Evolutionary conservation across 2,888 invertebrate genomes (phyloP).

Genomic region (Alcis repandata): DNA sequence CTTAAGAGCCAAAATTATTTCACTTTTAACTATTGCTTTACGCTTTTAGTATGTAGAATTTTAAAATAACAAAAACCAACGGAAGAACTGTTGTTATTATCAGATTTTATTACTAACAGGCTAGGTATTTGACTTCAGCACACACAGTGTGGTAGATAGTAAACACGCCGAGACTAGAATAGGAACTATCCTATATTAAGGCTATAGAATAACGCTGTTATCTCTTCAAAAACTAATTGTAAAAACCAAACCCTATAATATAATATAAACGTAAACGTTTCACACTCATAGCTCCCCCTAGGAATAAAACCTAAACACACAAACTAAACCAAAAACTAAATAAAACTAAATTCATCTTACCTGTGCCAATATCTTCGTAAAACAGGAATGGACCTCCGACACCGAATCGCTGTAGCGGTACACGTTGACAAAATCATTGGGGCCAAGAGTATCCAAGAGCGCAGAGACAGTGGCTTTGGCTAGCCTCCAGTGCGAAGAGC

Average conservation of each 20-base stretch:
- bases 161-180: not conserved
- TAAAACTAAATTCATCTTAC: constrained; percentile 73
- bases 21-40: not conserved
- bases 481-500: constrained; percentile 93
- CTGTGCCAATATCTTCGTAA: constrained; percentile 95
- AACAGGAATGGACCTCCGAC: constrained; percentile 95
- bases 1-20: not conserved
- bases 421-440: constrained; percentile 98
- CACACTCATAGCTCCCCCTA: no score
- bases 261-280: no score
- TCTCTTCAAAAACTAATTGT: no score
- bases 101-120: not conserved
- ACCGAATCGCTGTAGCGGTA: constrained; percentile 95
- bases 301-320: no score
- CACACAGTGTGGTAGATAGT: not conserved
- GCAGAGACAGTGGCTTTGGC: constrained; percentile 95
- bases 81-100: no score
- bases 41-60: not conserved
- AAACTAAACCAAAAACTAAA: no score
- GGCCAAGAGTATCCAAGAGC: constrained; percentile 97
- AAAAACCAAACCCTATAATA: no score
- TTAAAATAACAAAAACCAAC: no score
- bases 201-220: not conserved
- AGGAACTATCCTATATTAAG: not conserved
- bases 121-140: no score